Base-by-base conservation (phyloP, 2,113 vertebrate species). In the Chamaetylas fuelleborni region DNA sequence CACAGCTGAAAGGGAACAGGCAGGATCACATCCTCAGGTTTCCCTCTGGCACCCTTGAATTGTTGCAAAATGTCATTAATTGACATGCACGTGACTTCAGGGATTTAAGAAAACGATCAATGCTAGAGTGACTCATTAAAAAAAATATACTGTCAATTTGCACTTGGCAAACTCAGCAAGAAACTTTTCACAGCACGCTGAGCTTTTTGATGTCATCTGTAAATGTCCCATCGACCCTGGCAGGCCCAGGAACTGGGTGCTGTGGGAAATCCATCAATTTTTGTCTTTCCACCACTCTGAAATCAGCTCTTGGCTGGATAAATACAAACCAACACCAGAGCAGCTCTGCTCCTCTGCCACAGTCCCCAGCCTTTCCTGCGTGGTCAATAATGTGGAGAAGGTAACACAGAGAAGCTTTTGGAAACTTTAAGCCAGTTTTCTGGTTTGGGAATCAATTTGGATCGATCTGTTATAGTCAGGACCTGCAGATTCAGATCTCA, bases 381-480 rank as follows among this genome's bases (percentile, higher is more conserved):
- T 0, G 0, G 48, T 14, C 17, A 74, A 1, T 14, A 48, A 58
- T 0, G 0, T 1, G 0, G 23, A 74, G n/a, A 2, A 0, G 60
- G 72, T 18, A 51, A 28, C 50, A 20, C 33, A 31, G 38, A 20
- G 40, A 34, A 51, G 58, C 48, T 82, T 91, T 48, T 48, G 70
- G 74, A 33, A 79, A 45, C 36, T 19, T 67, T 19, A 6, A n/a
- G 22, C 29, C 42, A n/a, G 14, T 84, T 58, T 60, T 60, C 33
- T 16, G 10, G 20, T n/a, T 48, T 51, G 61, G 61, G 34, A 48
- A 36, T 19, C 71, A 48, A 33, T 56, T 31, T 62, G 62, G 25
- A 43, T 58, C 72, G 22, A 47, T 11, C 25, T 43, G 6, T 43
- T 31, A 13, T 4, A 54, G 77, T 19, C 57, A 85, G 84, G 19